phyloP scores from a whole-genome alignment of 2,888 invertebrate species.

The Drosophila vallismaia region DNA sequence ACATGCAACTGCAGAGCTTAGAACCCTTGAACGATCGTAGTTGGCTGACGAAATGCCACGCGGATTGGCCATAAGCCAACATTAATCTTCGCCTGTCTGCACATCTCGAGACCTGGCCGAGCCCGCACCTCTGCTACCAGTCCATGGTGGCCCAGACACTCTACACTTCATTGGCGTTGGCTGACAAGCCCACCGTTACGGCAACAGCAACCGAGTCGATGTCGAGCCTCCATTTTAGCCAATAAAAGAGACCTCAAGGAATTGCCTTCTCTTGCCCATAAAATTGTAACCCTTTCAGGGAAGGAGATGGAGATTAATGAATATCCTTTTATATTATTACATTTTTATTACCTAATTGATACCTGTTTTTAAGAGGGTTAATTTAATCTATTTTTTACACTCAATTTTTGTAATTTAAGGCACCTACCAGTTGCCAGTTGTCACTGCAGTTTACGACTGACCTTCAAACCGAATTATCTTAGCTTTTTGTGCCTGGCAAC shows the following conservation, averaged over 20 bases:
- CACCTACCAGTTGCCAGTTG: constrained; percentile 12
- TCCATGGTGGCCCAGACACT: constrained; percentile 8
- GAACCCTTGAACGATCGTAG: constrained; percentile 38
- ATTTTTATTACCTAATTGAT: not conserved
- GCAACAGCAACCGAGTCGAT: not conserved
- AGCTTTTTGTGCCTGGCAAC: constrained; percentile 9
- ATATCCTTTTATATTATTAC: no score
- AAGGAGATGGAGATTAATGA: no score
- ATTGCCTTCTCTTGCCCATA: no score
- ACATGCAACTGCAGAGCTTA: constrained; percentile 48
- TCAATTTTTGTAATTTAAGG: constrained; percentile 6
- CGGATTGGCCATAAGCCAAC: constrained; percentile 30
- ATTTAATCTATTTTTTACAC: not conserved
- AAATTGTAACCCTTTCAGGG: no score
- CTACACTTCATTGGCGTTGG: constrained; percentile 61
- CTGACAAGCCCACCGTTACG: constrained; percentile 67
- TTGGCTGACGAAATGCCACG: constrained; percentile 62
- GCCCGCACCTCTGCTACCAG: constrained; percentile 22
- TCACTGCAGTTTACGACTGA: constrained; percentile 32
- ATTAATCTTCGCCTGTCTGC: constrained; percentile 45
- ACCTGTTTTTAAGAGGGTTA: not conserved
- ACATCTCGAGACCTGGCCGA: constrained; percentile 29
- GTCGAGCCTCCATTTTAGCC: not conserved
- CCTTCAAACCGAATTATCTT: constrained; percentile 19
- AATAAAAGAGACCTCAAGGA: no score